Percentiles rank a stretch among this genome's conserved stretches.
phyloP scores from a whole-genome alignment of 2,888 invertebrate species.

The Aromia moschata region DNA sequence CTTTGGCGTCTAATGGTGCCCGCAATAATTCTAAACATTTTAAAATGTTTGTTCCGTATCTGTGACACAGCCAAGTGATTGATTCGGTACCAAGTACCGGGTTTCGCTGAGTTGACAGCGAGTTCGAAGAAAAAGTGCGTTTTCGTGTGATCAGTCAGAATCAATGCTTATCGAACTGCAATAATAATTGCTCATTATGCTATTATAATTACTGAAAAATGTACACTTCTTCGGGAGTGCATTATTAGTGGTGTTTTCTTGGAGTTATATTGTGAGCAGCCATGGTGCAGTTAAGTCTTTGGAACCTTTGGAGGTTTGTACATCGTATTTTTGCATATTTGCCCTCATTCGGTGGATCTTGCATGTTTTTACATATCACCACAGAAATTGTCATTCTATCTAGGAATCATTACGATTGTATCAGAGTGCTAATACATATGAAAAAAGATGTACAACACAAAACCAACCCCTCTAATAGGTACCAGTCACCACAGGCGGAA shows the following conservation, averaged over 20 bases:
- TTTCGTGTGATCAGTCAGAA: conserved; percentile 12
- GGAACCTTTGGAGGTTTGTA: conserved; percentile 47
- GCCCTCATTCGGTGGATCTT: no score
- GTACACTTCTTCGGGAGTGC: neutral
- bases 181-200: no score
- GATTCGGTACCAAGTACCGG: conserved; percentile 22
- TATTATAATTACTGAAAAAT: no score
- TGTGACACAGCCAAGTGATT: neutral
- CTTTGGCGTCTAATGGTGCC: neutral
- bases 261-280: neutral
- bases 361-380: no score
- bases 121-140: conserved; percentile 7
- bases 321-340: no score
- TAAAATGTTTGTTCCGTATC: neutral
- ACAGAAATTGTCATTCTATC: no score
- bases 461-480: no score
- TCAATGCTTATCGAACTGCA: neutral
- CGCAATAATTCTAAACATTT: neutral
- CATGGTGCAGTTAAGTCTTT: conserved; percentile 46
- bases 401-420: no score
- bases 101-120: neutral
- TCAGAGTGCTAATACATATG: no score
- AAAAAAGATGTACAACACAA: no score
- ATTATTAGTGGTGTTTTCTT: conserved; percentile 3
- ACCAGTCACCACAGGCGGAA: no score